Evolutionary conservation across 2,797 vertebrate genomes (phyloP).

Genomic region (Enteromius thamalakanensis): DNA sequence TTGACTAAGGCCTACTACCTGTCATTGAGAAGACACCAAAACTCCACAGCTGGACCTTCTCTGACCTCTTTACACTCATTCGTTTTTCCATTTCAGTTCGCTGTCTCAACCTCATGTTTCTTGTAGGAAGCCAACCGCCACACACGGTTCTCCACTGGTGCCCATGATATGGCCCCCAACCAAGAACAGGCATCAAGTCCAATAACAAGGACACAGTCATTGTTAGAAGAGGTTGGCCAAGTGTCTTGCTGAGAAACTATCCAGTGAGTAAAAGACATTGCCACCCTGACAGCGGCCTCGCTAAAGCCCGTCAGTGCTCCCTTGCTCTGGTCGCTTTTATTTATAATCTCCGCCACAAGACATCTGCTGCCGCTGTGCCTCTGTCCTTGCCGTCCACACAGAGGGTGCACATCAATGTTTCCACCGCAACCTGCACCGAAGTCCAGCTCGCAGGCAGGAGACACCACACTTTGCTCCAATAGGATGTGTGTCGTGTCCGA

Average conservation of each 20-base stretch:
- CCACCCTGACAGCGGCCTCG: constrained; percentile 64
- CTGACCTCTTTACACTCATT: background rate
- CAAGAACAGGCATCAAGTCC: constrained; percentile 47
- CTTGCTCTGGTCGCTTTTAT: constrained; percentile 77
- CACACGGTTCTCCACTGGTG: constrained; percentile 23
- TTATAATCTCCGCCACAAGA: constrained; percentile 78
- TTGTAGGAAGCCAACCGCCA: constrained; percentile 32
- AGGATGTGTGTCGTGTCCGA: constrained; percentile 74
- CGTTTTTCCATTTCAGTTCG: constrained; percentile 5
- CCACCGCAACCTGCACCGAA: constrained; percentile 47
- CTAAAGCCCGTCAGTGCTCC: constrained; percentile 66
- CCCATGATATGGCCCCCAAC: constrained; percentile 51
- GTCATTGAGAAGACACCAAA: background rate
- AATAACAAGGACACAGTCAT: constrained; percentile 49
- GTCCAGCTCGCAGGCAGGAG: constrained; percentile 56
- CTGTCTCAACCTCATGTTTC: constrained; percentile 25
- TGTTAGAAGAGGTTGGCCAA: constrained; percentile 54
- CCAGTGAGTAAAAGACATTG: constrained; percentile 45
- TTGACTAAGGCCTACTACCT: background rate
- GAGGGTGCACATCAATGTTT: constrained; percentile 75
- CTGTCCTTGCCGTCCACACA: constrained; percentile 73
- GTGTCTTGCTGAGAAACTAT: constrained; percentile 51
- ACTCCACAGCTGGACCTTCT: background rate
- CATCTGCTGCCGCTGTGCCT: constrained; percentile 79
- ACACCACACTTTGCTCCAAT: constrained; percentile 64